Base-by-base conservation (phyloP, 2,113 vertebrate species). In the Ammodramus savannarum region DNA sequence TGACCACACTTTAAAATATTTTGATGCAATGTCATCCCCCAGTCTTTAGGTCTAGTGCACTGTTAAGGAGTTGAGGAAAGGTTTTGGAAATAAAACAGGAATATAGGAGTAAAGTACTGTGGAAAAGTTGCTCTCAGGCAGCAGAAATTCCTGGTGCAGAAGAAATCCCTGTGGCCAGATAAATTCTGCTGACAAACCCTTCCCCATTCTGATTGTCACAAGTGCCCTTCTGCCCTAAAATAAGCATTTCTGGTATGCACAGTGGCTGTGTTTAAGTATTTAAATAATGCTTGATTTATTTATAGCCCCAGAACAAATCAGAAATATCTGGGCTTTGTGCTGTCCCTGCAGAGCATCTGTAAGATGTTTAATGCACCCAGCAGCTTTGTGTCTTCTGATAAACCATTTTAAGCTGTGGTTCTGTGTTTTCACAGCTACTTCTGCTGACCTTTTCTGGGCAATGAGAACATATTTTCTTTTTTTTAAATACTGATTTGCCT, bases 211-310 rank as follows among this genome's bases (percentile, higher is more conserved):
- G 54, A 38, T 79, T 52, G 54, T 31, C 41, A 73, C 3, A 52
- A 66, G 49, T 76, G 44, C 61, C 39, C 61, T 85, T 44, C 71
- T 95, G 63, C 63, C 71, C 49, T 44, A 44, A 80, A 92, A 72
- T 22, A 66, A 88, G 27, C 49, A 80, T 65, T 44, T 83, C 29
- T 90, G 86, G 22, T 77, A 65, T 74, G 80, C 8, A 8, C 49
- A 39, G 75, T 55, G 67, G 22, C 43, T 83, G 63, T 26, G 2
- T 68, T 61, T 31, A 83, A 82, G 78, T 92, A 14, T 80, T 69
- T 76, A 88, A 92, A 62, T 92, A 44, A 73, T 29, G 51, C 25
- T 57, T 57, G 27, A 58, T 86, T 72, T 90, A 84, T 78, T 74
- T 95, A 75, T 65, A 94, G 41, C 52, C 48, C 32, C 26, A 4